These are phyloP conservation scores for human DNA, from an alignment of 2,113 vertebrate genomes.

Conservation along the genomic window GRCh38 chr22:33088501-33089000, in stretches of 20 bases:
- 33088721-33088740: not conserved
- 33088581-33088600: rapidly evolving
- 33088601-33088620: not conserved
- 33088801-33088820: not conserved
- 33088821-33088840: not conserved
- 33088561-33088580: too few species aligned
- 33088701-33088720: not conserved
- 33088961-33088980: not conserved
- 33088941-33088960: not conserved
- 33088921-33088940: not conserved
- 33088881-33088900: not conserved
- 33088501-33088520: slow-evolving; percentile 15
- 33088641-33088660: not conserved
- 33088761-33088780: not conserved
- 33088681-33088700: not conserved
- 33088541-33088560: not conserved
- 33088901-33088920: not conserved
- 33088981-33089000: not conserved
- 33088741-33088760: not conserved
- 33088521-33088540: not conserved
- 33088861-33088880: not conserved
- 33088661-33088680: not conserved
- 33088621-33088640: not conserved
- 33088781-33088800: not conserved
- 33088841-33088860: not conserved